A percentile compares a stretch with the other conserved stretches of the same genome.
Evolutionary conservation across 2,113 vertebrate genomes (phyloP).

Genomic region (Callocephalon fimbriatum): DNA sequence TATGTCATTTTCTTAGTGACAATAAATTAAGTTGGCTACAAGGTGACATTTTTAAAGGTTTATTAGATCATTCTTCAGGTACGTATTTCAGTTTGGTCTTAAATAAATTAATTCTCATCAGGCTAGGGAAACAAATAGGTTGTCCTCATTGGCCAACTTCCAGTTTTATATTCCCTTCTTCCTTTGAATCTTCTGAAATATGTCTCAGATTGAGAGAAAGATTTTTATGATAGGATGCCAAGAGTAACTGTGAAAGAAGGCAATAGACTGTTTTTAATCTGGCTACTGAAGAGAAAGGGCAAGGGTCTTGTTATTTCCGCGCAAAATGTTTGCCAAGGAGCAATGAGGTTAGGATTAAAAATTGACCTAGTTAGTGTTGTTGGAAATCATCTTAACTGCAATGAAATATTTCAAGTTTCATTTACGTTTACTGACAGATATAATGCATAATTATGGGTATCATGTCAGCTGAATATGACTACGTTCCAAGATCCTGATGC

Average conservation of each 20-base stretch:
- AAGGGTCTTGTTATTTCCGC: neutral
- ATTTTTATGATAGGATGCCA: neutral
- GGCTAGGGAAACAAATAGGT: neutral
- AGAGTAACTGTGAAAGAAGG: neutral
- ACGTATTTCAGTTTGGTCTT: neutral
- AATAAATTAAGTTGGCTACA: neutral
- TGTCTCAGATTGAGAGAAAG: neutral
- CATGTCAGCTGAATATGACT: neutral
- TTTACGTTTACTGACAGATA: neutral
- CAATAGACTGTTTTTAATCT: neutral
- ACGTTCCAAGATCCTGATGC: neutral
- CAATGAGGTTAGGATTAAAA: neutral
- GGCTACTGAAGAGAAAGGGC: neutral
- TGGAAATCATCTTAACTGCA: neutral
- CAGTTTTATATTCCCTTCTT: neutral
- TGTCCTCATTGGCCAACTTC: neutral
- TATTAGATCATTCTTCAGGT: neutral
- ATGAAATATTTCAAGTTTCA: neutral
- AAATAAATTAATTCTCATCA: conserved; percentile 14
- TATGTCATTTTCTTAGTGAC: neutral
- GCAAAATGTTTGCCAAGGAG: neutral
- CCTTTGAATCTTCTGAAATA: neutral
- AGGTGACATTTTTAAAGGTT: conserved; percentile 19
- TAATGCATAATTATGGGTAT: neutral
- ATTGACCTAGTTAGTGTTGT: neutral